Evolutionary conservation across 2,113 vertebrate species (phyloP).

Genomic region (Leptodactylus fuscus): DNA sequence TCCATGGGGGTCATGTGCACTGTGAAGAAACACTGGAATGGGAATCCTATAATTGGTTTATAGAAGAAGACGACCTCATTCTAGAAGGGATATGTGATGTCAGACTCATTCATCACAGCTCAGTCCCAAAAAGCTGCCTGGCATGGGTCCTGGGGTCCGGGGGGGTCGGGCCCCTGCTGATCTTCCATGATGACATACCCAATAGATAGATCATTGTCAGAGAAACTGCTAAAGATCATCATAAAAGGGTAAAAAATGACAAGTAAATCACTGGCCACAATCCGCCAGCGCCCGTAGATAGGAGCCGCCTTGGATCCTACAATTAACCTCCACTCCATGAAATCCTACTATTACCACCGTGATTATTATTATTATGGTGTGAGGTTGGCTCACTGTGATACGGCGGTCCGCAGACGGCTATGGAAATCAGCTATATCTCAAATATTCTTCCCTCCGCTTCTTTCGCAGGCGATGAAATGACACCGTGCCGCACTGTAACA

Average conservation of each 20-base stretch:
- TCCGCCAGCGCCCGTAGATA: background rate
- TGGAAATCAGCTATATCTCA: conserved; percentile 46
- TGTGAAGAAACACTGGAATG: background rate
- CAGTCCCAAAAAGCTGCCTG: no score
- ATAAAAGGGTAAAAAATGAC: background rate
- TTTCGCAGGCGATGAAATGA: conserved; percentile 13
- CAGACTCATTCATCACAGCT: background rate
- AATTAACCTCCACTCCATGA: conserved; percentile 72
- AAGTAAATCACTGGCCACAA: conserved; percentile 16
- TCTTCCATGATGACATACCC: no score
- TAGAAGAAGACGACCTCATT: background rate
- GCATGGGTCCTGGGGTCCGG: no score
- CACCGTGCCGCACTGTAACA: conserved; percentile 34
- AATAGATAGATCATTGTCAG: no score
- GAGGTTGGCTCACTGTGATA: conserved; percentile 68
- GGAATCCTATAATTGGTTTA: background rate
- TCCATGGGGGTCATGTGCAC: background rate
- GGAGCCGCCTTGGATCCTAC: conserved; percentile 69
- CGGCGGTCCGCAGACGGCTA: conserved; percentile 61
- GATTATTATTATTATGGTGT: conserved; percentile 66
- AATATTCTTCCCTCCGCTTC: conserved; percentile 38
- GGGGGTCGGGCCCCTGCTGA: no score
- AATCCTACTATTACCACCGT: conserved; percentile 51
- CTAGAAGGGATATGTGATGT: background rate
- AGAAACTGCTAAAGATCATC: background rate